Base-by-base conservation (phyloP, 2,797 vertebrate species). In the Taenioides sp. region DNA sequence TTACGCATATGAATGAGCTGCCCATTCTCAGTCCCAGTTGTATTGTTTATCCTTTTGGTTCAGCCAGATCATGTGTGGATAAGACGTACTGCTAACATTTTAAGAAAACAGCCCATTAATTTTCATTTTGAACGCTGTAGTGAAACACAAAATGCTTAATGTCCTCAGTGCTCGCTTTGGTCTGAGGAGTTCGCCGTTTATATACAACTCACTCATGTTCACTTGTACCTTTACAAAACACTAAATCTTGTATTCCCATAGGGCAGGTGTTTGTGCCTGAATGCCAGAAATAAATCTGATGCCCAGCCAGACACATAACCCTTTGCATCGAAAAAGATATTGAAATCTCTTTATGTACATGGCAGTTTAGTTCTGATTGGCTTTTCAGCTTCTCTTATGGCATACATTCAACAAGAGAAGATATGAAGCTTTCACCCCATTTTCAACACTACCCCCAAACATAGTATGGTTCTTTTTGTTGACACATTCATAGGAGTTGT, bases 401-500 rank as follows among this genome's bases (percentile, higher is more conserved):
- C 92, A 84, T 94, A 95, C 94, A 95, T 94, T 95, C 93, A 94
- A 88, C 90, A 86, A 84, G 87, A 92, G 89, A 91, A 90, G 88
- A 85, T 82, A 69, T 86, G 81, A 75, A 80, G 85, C 67, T 85
- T 86, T 66, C 81, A 84, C 66, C 69, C 68, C 81, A 84, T 76
- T 79, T 76, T 81, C 59, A 71, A 80, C 69, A 43, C 67, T 73
- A 65, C 57, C 61, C 61, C 5, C 9, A 57, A 23, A 64, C 75
- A 71, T 75, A 25, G 27, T 23, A 25, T 40, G 49, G 75, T 79
- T 69, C 31, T 71, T 58, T 16, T 59, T 58, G 61, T 83, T 68
- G 77, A 87, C 87, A 91, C 85, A 88, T 88, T 91, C 78, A 58
- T 83, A 68, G 66, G 70, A 74, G 73, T 80, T 81, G 78, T 31